phyloP scores from a whole-genome alignment of 2,113 vertebrate species.

The Anoura caudifer region DNA sequence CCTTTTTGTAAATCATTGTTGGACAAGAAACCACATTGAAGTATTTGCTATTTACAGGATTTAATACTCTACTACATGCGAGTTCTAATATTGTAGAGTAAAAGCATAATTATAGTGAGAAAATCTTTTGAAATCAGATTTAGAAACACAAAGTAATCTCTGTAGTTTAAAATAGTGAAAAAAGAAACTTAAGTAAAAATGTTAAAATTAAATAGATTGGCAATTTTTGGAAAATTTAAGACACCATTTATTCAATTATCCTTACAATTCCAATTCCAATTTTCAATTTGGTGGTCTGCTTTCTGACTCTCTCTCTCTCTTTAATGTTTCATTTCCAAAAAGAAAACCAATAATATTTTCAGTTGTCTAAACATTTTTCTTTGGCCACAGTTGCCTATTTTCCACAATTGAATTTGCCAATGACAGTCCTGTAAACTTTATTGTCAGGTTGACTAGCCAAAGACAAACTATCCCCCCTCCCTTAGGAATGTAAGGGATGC shows the following conservation, averaged over 20 bases:
- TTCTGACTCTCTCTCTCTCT: conserved; percentile 1
- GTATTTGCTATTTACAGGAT: neutral
- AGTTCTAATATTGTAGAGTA: neutral
- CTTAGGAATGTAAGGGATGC: conserved; percentile 25
- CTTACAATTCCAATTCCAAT: neutral
- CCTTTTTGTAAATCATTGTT: neutral
- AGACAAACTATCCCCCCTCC: neutral
- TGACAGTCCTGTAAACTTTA: conserved; percentile 27
- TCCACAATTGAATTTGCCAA: conserved; percentile 23
- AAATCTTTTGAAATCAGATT: conserved; percentile 47
- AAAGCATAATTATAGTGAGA: conserved; percentile 8
- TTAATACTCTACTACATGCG: neutral
- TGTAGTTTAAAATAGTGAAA: neutral
- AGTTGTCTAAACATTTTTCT: conserved; percentile 42
- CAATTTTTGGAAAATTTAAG: neutral
- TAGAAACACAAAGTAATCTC: neutral
- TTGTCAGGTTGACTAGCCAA: conserved; percentile 17
- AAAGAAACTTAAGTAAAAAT: neutral
- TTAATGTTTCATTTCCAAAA: neutral
- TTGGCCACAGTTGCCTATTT: conserved; percentile 13
- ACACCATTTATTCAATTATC: neutral
- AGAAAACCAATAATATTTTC: conserved; percentile 32
- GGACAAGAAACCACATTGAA: neutral
- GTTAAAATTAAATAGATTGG: neutral
- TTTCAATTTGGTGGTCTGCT: neutral